phyloP scores from a whole-genome alignment of 2,888 invertebrate species.

The Dynastes hyllus region DNA sequence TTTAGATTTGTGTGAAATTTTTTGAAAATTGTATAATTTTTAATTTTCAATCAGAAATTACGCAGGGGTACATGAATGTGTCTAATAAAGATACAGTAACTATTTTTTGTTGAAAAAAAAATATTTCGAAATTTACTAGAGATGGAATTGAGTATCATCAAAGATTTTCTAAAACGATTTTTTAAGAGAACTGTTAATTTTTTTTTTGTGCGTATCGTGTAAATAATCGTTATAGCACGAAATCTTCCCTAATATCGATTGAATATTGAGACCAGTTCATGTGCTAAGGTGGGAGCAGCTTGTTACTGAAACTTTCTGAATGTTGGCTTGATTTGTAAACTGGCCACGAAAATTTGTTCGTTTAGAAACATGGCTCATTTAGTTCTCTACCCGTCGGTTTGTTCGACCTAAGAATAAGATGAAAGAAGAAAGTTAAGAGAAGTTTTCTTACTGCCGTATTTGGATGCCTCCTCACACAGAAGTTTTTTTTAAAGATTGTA shows the following conservation, averaged over 20 bases:
- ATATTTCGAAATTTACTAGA: too few relatives aligned
- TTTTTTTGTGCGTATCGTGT: too few relatives aligned
- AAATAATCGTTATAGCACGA: too few relatives aligned
- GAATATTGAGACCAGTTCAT: conserved; percentile 63
- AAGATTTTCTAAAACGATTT: too few relatives aligned
- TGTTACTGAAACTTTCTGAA: conserved; percentile 67
- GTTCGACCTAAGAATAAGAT: conserved; percentile 62
- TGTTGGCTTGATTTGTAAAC: conserved; percentile 68
- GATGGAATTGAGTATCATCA: too few relatives aligned
- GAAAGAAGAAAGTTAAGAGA: conserved; percentile 61
- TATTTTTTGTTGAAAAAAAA: too few relatives aligned
- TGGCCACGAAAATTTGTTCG: conserved; percentile 62
- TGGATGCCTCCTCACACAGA: conserved; percentile 57
- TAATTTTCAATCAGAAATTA: too few relatives aligned
- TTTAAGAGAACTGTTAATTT: too few relatives aligned
- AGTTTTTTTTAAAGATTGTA: conserved; percentile 61
- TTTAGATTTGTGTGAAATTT: too few relatives aligned
- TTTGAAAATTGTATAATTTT: too few relatives aligned
- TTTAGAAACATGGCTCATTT: conserved; percentile 63
- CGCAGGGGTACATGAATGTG: too few relatives aligned
- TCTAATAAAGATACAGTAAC: too few relatives aligned
- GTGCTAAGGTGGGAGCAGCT: conserved; percentile 63
- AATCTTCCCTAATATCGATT: conserved; percentile 60
- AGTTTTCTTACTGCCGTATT: conserved; percentile 64
- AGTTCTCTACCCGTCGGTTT: conserved; percentile 60